These are phyloP conservation scores for Araneus ventricosus DNA, from an alignment of 1,140 invertebrate genomes.

Conservation along the genomic window DNA sequence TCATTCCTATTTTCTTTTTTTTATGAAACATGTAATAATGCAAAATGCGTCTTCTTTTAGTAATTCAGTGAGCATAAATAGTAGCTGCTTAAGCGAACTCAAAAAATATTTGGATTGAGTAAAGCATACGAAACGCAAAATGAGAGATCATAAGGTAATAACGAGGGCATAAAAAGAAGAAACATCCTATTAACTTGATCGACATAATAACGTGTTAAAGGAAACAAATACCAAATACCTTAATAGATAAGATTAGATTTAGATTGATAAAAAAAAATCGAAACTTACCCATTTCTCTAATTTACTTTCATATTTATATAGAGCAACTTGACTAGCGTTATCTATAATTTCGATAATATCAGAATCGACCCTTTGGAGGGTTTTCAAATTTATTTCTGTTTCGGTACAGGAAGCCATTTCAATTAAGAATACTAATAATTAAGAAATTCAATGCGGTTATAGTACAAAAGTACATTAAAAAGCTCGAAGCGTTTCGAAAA, in stretches of 20 bases:
- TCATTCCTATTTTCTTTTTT: too few relatives aligned
- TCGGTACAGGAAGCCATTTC: constrained; percentile 82
- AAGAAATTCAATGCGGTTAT: neutral
- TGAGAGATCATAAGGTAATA: too few relatives aligned
- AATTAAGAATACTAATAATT: neutral
- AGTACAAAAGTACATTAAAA: neutral
- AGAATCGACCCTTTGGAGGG: constrained; percentile 94
- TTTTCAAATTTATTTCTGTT: constrained; percentile 93
- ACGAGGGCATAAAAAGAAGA: too few relatives aligned
- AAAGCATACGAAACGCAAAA: too few relatives aligned
- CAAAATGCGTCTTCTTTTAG: too few relatives aligned
- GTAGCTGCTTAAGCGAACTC: too few relatives aligned
- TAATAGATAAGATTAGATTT: neutral
- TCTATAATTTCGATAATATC: constrained; percentile 94
- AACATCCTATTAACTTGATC: too few relatives aligned
- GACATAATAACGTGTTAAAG: too few relatives aligned
- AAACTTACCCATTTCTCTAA: constrained; percentile 88
- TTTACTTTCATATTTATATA: constrained; percentile 91
- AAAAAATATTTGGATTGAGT: too few relatives aligned
- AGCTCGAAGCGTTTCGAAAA: neutral
- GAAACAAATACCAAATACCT: accelerated
- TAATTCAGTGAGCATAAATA: too few relatives aligned
- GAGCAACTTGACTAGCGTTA: constrained; percentile 92
- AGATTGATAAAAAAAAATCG: too few relatives aligned
- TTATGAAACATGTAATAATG: too few relatives aligned